Conservation (phyloP, 2,888 invertebrate genomes). For the Eupithecia vulgata region DNA sequence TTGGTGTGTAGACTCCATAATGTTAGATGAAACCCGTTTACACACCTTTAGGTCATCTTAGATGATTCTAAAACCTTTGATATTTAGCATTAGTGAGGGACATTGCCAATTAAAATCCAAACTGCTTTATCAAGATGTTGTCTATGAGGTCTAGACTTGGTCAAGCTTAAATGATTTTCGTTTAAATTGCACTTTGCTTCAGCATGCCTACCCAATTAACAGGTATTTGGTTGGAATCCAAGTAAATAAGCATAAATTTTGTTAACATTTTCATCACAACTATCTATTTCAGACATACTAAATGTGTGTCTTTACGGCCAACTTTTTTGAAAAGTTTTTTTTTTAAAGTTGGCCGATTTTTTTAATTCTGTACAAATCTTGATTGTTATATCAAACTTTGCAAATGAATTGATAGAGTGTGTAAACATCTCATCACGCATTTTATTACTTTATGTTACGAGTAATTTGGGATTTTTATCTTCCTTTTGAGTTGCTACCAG, state of each 20-base stretch:
- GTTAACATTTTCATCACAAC: neutral
- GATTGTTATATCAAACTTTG: neutral
- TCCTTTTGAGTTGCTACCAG: constrained; percentile 23
- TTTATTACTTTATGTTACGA: constrained; percentile 4
- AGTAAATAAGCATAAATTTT: neutral
- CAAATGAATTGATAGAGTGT: neutral
- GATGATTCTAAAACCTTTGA: neutral
- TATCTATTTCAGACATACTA: neutral
- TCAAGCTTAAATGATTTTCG: neutral
- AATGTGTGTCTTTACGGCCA: no score
- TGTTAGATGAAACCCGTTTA: constrained; percentile 13
- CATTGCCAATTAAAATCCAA: neutral
- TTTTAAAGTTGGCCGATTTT: no score
- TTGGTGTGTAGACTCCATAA: neutral
- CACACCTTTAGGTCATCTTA: constrained; percentile 6
- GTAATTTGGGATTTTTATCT: constrained; percentile 25
- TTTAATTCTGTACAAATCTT: neutral
- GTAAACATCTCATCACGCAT: constrained; percentile 1
- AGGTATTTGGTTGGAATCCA: neutral
- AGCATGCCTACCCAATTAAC: neutral
- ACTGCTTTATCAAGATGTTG: neutral
- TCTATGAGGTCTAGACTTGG: neutral
- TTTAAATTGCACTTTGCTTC: neutral
- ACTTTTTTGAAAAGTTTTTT: no score
- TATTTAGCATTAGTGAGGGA: neutral